phyloP scores from a whole-genome alignment of 2,113 vertebrate genomes.

The Plectropomus leopardus region DNA sequence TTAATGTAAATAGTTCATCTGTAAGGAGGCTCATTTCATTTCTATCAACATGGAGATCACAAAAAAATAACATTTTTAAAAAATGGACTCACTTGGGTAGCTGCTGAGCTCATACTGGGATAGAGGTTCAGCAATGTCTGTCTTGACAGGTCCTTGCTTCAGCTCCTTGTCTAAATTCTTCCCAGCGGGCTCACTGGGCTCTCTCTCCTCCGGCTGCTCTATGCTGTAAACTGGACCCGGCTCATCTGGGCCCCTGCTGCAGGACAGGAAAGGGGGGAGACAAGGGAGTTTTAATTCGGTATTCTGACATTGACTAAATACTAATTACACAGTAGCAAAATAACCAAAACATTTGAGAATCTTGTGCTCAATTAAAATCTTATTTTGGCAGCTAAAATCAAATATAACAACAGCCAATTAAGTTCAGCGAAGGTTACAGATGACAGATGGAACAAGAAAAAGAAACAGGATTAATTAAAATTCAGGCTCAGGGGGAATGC shows the following conservation, averaged over 20 bases:
- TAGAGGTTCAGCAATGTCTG: slow-evolving; percentile 88
- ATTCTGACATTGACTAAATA: background rate
- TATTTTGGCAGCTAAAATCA: background rate
- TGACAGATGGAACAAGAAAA: background rate
- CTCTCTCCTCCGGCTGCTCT: slow-evolving; percentile 86
- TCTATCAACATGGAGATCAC: background rate
- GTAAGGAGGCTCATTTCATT: background rate
- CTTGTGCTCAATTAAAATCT: background rate
- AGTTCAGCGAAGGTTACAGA: background rate
- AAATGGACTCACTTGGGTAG: slow-evolving; percentile 91
- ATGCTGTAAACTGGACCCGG: slow-evolving; percentile 86
- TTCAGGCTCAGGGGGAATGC: background rate
- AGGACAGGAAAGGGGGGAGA: slow-evolving; percentile 11
- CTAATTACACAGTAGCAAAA: background rate
- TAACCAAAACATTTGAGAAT: background rate
- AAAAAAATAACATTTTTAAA: background rate
- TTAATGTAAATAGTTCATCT: background rate
- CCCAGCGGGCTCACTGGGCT: slow-evolving; percentile 75
- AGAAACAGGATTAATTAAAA: background rate
- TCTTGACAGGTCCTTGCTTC: slow-evolving; percentile 83
- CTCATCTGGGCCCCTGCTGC: slow-evolving; percentile 89
- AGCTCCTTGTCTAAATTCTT: slow-evolving; percentile 92
- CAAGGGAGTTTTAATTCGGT: background rate
- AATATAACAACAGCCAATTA: background rate
- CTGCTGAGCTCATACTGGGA: slow-evolving; percentile 91